Conservation (phyloP, 2,888 invertebrate species). For the Eudasyphora cyanicolor region DNA sequence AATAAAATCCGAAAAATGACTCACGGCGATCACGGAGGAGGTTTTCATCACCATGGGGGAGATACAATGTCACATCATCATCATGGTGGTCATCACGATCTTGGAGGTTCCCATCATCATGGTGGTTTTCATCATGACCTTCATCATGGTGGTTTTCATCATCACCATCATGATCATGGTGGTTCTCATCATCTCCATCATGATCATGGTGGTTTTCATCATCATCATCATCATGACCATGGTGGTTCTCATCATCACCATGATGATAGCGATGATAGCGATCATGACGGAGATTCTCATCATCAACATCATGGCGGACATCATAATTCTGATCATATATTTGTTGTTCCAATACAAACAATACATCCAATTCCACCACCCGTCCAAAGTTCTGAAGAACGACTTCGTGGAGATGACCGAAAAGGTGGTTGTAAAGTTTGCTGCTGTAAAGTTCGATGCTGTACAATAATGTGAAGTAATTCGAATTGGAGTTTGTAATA, state of each 20-base stretch:
- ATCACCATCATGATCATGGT: background rate
- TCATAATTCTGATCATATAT: background rate
- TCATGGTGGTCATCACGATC: slow-evolving; percentile 1
- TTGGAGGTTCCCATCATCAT: slow-evolving; percentile 26
- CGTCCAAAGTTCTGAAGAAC: too few species aligned
- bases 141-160: background rate
- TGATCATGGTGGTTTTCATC: too few species aligned
- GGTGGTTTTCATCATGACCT: background rate
- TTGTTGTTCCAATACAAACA: slow-evolving; percentile 1
- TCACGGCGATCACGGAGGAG: too few species aligned
- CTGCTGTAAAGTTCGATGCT: background rate
- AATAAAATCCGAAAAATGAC: too few species aligned
- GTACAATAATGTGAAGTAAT: background rate
- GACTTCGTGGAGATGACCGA: background rate
- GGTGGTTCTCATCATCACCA: background rate
- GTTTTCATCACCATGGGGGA: slow-evolving; percentile 18
- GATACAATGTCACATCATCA: slow-evolving; percentile 2
- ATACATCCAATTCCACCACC: background rate
- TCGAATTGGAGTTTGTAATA: too few species aligned
- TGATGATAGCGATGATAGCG: too few species aligned
- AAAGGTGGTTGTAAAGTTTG: background rate
- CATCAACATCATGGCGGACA: background rate
- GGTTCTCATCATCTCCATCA: background rate
- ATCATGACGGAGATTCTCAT: too few species aligned
- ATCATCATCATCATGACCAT: background rate